Evolutionary conservation across 2,113 vertebrate genomes (phyloP).

Genomic region (Megaceryle maxima): DNA sequence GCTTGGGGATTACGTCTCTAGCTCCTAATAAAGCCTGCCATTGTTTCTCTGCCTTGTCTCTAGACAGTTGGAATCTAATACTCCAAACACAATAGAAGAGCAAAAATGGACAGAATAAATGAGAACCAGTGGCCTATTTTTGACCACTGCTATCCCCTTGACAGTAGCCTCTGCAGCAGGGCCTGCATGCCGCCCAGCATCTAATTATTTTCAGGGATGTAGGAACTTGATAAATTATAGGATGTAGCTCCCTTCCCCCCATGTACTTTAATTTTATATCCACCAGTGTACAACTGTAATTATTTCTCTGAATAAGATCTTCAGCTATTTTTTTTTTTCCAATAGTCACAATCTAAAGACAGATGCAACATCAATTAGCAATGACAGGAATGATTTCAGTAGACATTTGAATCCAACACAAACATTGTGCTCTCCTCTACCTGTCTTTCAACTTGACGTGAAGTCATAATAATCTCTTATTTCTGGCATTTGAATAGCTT

Average conservation of each 20-base stretch:
- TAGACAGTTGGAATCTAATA: conserved; percentile 38
- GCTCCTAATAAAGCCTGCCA: conserved; percentile 35
- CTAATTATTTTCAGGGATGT: conserved; percentile 18
- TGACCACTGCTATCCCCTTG: conserved; percentile 43
- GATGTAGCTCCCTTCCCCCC: conserved; percentile 42
- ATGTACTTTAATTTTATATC: conserved; percentile 27
- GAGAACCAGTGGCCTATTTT: conserved; percentile 20
- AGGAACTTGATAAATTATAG: conserved; percentile 59
- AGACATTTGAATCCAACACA: conserved; percentile 60
- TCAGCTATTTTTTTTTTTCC: background rate
- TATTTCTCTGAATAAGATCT: conserved; percentile 62
- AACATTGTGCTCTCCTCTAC: conserved; percentile 60
- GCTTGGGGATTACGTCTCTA: background rate
- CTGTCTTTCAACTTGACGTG: conserved; percentile 65
- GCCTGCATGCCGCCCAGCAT: background rate
- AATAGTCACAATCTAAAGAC: conserved; percentile 52
- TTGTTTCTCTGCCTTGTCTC: conserved; percentile 35
- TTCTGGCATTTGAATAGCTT: conserved; percentile 46
- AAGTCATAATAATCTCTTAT: conserved; percentile 63
- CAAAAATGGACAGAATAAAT: conserved; percentile 44
- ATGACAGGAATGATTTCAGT: conserved; percentile 55
- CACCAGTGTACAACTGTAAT: conserved; percentile 48
- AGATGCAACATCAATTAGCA: conserved; percentile 63
- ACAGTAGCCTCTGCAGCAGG: conserved; percentile 23
- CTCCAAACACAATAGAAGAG: conserved; percentile 38